Evolutionary conservation across 2,888 invertebrate species (phyloP).

Genomic region (Cantharis nigra): DNA sequence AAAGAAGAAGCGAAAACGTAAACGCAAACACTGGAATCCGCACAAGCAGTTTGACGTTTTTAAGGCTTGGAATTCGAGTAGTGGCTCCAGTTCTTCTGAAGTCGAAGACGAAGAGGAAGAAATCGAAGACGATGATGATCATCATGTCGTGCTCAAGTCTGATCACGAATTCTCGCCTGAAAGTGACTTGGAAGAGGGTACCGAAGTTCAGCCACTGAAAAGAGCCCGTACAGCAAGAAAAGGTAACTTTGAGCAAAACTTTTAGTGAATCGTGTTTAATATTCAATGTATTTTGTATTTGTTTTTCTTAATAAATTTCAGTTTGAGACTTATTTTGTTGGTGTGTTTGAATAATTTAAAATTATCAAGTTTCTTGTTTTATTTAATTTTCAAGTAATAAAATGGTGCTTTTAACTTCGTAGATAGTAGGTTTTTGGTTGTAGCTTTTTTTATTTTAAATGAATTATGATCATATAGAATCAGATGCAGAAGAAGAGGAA

Average conservation of each 20-base stretch:
- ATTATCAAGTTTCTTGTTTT: neutral
- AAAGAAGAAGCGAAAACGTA: slow-evolving; percentile 53
- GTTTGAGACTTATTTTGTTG: neutral
- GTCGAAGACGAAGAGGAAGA: slow-evolving; percentile 55
- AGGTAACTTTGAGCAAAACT: slow-evolving; percentile 54
- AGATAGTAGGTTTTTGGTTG: neutral
- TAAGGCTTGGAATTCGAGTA: slow-evolving; percentile 65
- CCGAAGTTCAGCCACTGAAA: slow-evolving; percentile 74
- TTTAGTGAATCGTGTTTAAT: neutral
- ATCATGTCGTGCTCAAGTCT: slow-evolving; percentile 66
- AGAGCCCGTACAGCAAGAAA: slow-evolving; percentile 85
- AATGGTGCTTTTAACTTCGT: neutral
- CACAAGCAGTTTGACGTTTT: slow-evolving; percentile 56
- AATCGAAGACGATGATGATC: slow-evolving; percentile 54
- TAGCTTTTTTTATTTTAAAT: neutral
- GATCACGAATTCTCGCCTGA: slow-evolving; percentile 95
- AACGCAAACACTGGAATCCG: slow-evolving; percentile 41
- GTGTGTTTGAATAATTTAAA: neutral
- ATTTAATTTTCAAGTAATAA: neutral
- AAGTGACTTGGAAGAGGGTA: slow-evolving; percentile 78
- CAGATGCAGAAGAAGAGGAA: slow-evolving; percentile 45
- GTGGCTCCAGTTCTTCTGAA: slow-evolving; percentile 57
- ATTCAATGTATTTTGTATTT: neutral
- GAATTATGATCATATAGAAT: slow-evolving; percentile 39
- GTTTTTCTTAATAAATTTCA: neutral